Base-by-base conservation (phyloP, 2,797 vertebrate genomes). In the Phalloptychus januarius region DNA sequence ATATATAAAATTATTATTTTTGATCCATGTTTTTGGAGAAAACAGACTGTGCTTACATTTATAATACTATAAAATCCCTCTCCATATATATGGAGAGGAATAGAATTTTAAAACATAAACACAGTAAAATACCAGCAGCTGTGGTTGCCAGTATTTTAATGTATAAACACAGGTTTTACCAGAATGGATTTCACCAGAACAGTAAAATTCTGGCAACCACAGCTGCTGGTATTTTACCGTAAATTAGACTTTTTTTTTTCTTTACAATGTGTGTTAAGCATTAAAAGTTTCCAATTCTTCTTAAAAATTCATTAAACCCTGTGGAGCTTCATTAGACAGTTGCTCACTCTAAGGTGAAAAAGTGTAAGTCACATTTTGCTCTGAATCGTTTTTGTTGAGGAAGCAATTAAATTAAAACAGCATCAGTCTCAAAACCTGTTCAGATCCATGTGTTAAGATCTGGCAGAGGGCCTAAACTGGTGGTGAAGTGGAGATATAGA, bases 401-500 rank as follows among this genome's bases (percentile, higher is more conserved):
- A 31, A 75, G 31, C 45, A 48, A 28, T 33, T 36, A 20, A n/a
- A 77, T 7, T 10, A 80, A 69, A 82, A 77, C 18, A 73, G 74
- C 52, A 50, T 76, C 75, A n/a, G 71, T 71, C 7, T 84, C 5
- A 28, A 79, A 77, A 79, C 18, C 16, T 23, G n/a, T 45, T n/a
- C 48, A 61, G 76, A 80, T 71, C 54, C 72, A 50, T 67, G 52
- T 42, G 81, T 79, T 79, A 72, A 73, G 54, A 54, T 5, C 71
- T 28, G 44, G 56, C 76, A 86, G 79, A 83, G 81, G 74, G 76
- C 80, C 78, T 16, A 23, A 63, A 52, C 63, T 69, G 33, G 36
- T 42, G 79, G 87, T 84, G 85, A 77, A 88, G 92, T 91, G 93
- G 87, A 91, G 90, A 90, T 89, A 90, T 90, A 89, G 78, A 92